Conservation (phyloP, 2,797 vertebrate genomes). For the Enteromius afrohamiltoni region DNA sequence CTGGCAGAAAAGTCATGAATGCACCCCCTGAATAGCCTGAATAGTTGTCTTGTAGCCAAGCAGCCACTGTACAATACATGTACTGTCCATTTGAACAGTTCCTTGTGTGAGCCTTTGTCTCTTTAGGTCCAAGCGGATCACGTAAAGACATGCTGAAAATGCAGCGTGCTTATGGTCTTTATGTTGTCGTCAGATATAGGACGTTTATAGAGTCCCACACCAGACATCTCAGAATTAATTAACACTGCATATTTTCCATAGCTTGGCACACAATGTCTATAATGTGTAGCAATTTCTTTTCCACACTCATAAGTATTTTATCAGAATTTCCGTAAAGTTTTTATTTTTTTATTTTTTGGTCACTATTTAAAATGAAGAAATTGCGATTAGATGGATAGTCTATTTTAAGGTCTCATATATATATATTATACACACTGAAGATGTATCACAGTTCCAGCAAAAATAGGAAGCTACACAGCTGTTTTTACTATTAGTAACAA, state of each 20-base stretch:
- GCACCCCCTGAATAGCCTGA: constrained; percentile 50
- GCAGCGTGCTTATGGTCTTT: constrained; percentile 47
- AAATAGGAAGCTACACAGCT: background rate
- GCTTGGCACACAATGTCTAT: background rate
- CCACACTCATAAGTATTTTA: background rate
- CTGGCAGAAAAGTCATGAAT: constrained; percentile 39
- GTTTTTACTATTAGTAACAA: background rate
- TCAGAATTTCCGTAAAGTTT: background rate
- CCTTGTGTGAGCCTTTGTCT: constrained; percentile 54
- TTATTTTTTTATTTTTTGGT: background rate
- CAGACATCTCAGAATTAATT: constrained; percentile 45
- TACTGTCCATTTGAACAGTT: constrained; percentile 56
- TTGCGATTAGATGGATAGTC: background rate
- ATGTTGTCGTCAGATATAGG: constrained; percentile 48
- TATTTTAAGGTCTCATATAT: no score
- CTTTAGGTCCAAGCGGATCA: constrained; percentile 39
- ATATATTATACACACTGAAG: no score
- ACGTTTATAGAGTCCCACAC: constrained; percentile 49
- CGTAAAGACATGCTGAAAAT: constrained; percentile 50
- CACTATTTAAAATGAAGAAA: background rate
- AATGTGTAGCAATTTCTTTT: background rate
- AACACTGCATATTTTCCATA: constrained; percentile 31
- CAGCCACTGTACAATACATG: constrained; percentile 53
- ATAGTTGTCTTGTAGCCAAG: constrained; percentile 53
- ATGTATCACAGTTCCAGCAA: background rate